Conservation (phyloP, 2,113 vertebrate species). For the Mustela nigripes region DNA sequence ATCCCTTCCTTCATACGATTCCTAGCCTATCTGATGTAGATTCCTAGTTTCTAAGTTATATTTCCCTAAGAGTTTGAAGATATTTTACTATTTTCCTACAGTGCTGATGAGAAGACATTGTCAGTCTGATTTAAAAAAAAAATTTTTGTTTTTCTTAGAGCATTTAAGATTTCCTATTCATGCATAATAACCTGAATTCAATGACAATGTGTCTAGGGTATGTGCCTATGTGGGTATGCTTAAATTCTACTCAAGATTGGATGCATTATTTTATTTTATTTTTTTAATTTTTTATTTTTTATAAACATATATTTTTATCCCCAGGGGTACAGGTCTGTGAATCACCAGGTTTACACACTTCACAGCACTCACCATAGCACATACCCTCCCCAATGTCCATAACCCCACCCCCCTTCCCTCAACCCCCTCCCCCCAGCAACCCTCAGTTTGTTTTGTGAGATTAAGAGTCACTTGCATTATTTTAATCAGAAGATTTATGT, state of each 20-base stretch:
- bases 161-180: not conserved
- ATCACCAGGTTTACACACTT: too few species aligned
- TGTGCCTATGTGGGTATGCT: not conserved
- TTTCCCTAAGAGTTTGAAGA: not conserved
- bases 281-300: too few species aligned
- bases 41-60: not conserved
- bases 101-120: not conserved
- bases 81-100: not conserved
- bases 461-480: not conserved
- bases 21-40: not conserved
- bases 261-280: not conserved
- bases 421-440: too few species aligned
- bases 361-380: too few species aligned
- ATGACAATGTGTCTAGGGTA: not conserved
- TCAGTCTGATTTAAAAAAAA: not conserved
- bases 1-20: not conserved
- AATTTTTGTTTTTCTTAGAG: conserved; percentile 34
- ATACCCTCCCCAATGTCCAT: too few species aligned
- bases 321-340: too few species aligned
- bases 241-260: not conserved
- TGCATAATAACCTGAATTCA: not conserved
- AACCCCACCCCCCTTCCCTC: too few species aligned
- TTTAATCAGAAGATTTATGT: not conserved
- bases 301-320: too few species aligned
- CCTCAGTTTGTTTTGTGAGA: too few species aligned